Evolutionary conservation across 2,888 invertebrate species (phyloP).

Genomic region (Chironomus riparius): DNA sequence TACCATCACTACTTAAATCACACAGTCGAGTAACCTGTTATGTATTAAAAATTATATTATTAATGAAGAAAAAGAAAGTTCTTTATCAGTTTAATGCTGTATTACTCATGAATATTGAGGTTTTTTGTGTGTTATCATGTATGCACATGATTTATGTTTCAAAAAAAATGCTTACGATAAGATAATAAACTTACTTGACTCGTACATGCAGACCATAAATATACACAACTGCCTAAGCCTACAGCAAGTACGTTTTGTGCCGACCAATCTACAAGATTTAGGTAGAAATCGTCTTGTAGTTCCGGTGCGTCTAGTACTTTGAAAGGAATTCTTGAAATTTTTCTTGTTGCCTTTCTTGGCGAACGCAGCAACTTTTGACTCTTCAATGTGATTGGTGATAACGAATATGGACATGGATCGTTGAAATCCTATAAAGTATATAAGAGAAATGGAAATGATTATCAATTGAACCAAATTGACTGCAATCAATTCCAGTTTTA

Average conservation of each 20-base stretch:
- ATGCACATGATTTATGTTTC: no score
- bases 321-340: slow-evolving; percentile 97
- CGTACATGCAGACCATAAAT: slow-evolving; percentile 98
- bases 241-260: slow-evolving; percentile 97
- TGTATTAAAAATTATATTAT: slow-evolving; percentile 1
- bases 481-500: slow-evolving; percentile 38
- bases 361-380: slow-evolving; percentile 90
- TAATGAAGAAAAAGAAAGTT: no score
- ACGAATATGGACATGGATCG: slow-evolving; percentile 80
- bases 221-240: slow-evolving; percentile 94
- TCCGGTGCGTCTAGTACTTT: slow-evolving; percentile 95
- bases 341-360: slow-evolving; percentile 94
- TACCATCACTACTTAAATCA: slow-evolving; percentile 86
- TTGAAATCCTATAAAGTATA: slow-evolving; percentile 58
- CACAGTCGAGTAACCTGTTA: slow-evolving; percentile 83
- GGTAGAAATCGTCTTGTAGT: slow-evolving; percentile 96
- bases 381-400: slow-evolving; percentile 91
- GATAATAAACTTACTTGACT: slow-evolving; percentile 59
- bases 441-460: slow-evolving; percentile 32
- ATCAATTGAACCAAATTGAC: slow-evolving; percentile 28
- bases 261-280: slow-evolving; percentile 99
- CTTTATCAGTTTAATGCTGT: no score
- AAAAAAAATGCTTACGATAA: no score
- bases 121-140: neutral
- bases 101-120: no score